phyloP scores from a whole-genome alignment of 30 jellyfish, hydroid and myxozoan genomes.

The Pseudorhiza aurosa region DNA sequence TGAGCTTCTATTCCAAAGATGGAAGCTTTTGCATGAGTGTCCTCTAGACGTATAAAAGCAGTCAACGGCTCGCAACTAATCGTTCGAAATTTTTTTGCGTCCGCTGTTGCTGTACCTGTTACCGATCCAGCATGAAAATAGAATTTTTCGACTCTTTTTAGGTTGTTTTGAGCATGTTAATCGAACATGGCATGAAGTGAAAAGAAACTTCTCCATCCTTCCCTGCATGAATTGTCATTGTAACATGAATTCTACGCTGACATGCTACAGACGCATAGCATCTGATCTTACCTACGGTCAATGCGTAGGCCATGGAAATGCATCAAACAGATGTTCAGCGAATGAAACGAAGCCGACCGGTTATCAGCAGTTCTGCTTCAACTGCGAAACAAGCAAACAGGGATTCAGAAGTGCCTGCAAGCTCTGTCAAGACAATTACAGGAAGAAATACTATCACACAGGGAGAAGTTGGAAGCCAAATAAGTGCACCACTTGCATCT shows the following conservation, averaged over 20 bases:
- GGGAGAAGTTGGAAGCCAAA: conserved; percentile 8
- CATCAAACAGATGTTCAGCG: background rate
- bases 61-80: no score
- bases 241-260: conserved; percentile 1
- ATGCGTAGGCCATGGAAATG: background rate
- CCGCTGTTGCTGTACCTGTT: no score
- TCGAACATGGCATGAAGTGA: background rate
- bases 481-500: background rate
- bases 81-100: no score
- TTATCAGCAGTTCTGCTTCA: background rate
- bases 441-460: background rate
- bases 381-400: conserved; percentile 1
- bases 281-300: no score
- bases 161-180: background rate
- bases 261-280: conserved; percentile 8
- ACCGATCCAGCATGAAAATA: no score
- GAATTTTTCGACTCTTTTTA: no score
- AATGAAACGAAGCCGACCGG: background rate
- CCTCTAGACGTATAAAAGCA: no score
- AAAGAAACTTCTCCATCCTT: background rate
- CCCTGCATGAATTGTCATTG: conserved; percentile 9
- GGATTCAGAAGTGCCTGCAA: background rate
- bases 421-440: conserved; percentile 6
- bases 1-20: no score
- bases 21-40: no score